Conservation (phyloP, 2,888 invertebrate genomes). For the Harmothoe impar region DNA sequence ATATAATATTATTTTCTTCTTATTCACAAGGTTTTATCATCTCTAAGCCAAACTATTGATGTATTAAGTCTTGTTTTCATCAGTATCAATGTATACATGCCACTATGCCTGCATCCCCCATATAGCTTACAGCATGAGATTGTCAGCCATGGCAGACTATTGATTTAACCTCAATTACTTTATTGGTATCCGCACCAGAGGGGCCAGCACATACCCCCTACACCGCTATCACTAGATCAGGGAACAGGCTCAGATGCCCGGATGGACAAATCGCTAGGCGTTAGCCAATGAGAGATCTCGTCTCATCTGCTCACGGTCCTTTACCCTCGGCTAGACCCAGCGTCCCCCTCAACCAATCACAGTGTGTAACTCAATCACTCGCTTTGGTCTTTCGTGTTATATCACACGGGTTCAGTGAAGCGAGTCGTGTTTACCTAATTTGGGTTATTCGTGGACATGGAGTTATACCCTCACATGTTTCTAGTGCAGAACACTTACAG, state of each 20-base stretch:
- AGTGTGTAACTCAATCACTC: conserved; percentile 10
- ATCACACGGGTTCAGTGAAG: background rate
- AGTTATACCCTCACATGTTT: too few species aligned
- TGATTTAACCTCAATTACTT: background rate
- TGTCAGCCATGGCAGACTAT: too few species aligned
- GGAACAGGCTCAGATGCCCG: background rate
- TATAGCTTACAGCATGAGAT: too few species aligned
- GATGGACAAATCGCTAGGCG: background rate
- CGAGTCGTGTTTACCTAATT: background rate
- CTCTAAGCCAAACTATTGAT: too few species aligned
- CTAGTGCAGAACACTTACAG: too few species aligned
- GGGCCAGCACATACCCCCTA: background rate
- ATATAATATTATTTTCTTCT: too few species aligned
- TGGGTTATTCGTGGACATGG: too few species aligned
- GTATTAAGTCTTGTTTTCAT: too few species aligned
- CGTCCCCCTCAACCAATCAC: background rate
- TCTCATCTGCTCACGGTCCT: background rate
- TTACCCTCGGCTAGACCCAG: background rate
- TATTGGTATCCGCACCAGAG: background rate
- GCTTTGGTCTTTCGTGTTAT: background rate
- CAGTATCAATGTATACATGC: too few species aligned
- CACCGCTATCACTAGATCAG: background rate
- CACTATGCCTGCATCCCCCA: too few species aligned
- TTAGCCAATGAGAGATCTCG: background rate
- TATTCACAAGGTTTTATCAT: too few species aligned